These are phyloP conservation scores for Eupristina koningsbergeri DNA, from an alignment of 1,140 invertebrate species.

Conservation along the genomic window DNA sequence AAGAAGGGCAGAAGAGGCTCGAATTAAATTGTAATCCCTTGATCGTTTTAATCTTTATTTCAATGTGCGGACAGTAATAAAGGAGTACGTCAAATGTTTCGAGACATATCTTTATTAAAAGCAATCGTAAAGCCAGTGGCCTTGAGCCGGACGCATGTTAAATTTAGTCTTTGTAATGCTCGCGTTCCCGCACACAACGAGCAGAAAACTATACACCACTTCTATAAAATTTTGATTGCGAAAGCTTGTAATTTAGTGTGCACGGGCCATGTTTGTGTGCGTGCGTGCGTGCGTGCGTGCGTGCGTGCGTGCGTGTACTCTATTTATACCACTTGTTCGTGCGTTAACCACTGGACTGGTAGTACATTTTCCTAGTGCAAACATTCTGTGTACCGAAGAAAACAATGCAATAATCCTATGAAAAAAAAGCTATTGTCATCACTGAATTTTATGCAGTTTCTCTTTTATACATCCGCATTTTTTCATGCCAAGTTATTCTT, in stretches of 20 bases:
- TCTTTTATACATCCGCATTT: background rate
- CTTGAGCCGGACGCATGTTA: background rate
- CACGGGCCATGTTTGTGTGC: no score
- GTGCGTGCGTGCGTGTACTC: slow-evolving; percentile 49
- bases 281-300: slow-evolving; percentile 29
- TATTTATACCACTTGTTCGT: slow-evolving; percentile 15
- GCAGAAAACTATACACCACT: slow-evolving; percentile 10
- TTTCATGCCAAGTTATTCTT: background rate
- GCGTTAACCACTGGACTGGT: background rate
- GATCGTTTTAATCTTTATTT: background rate
- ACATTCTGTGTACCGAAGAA: background rate
- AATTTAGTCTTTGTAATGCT: background rate
- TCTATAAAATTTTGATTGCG: slow-evolving; percentile 60
- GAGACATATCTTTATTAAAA: background rate
- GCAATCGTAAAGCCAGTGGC: background rate
- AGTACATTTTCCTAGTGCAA: background rate
- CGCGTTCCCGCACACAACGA: background rate
- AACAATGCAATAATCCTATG: background rate
- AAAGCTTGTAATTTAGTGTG: slow-evolving; percentile 55
- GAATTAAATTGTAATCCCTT: background rate
- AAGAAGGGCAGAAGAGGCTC: background rate
- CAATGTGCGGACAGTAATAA: background rate
- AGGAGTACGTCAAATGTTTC: background rate
- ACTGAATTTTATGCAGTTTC: background rate
- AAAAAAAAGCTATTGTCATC: background rate